Evolutionary conservation across 2,113 vertebrate species (phyloP).

Genomic region (Chaetura pelagica): DNA sequence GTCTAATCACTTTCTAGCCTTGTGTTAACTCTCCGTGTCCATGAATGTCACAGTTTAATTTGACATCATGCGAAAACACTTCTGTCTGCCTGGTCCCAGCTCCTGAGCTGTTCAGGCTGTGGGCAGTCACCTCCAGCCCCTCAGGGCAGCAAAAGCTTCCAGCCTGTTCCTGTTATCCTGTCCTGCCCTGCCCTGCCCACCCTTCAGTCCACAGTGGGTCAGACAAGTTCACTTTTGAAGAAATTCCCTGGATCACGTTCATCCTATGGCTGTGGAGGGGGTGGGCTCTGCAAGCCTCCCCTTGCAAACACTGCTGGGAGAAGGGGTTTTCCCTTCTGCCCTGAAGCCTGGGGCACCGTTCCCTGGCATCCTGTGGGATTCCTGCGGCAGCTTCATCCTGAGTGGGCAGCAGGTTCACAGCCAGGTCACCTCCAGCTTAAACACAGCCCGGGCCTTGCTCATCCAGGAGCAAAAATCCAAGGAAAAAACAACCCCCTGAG

Average conservation of each 20-base stretch:
- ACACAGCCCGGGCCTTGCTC: neutral
- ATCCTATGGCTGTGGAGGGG: rapidly evolving
- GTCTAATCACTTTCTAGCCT: neutral
- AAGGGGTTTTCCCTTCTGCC: neutral
- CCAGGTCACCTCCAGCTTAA: neutral
- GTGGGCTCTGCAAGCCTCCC: neutral
- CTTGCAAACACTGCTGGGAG: neutral
- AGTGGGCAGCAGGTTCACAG: neutral
- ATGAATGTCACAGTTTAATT: neutral
- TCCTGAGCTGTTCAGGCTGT: neutral
- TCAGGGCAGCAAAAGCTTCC: neutral
- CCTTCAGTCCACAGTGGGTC: neutral
- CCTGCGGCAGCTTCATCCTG: neutral
- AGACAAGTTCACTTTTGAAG: neutral
- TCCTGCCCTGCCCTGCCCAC: rapidly evolving
- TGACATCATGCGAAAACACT: neutral
- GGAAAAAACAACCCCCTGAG: neutral
- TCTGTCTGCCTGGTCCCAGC: neutral
- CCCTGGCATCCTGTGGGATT: neutral
- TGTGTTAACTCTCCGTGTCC: neutral
- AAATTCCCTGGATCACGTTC: neutral
- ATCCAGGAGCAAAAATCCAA: neutral
- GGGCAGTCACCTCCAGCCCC: rapidly evolving
- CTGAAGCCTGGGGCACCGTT: rapidly evolving
- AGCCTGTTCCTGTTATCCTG: neutral